Conservation (phyloP, 2,113 vertebrate genomes). For the Cinclus cinclus region DNA sequence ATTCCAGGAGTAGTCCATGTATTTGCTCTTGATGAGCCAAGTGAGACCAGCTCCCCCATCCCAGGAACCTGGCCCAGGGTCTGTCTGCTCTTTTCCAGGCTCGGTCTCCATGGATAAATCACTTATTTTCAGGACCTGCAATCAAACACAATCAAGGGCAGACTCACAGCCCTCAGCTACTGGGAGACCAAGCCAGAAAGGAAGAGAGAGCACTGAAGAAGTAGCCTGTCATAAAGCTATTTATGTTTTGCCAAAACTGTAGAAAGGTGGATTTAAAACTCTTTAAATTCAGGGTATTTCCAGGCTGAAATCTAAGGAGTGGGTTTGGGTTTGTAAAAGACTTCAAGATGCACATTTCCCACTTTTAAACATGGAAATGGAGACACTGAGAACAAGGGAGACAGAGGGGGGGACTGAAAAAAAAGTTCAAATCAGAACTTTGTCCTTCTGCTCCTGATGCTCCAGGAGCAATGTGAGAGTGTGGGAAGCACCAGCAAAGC, state of each 20-base stretch:
- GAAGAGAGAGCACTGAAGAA: not conserved
- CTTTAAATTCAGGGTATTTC: not conserved
- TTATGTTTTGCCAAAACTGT: not conserved
- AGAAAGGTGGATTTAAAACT: not conserved
- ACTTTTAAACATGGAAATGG: not conserved
- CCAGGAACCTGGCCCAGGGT: not conserved
- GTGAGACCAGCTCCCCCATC: not conserved
- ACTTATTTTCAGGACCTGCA: not conserved
- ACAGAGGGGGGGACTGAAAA: not conserved
- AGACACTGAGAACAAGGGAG: not conserved
- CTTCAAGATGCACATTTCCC: not conserved
- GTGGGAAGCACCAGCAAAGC: not conserved
- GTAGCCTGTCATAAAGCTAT: not conserved
- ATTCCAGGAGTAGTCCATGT: not conserved
- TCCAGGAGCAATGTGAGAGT: rapidly evolving
- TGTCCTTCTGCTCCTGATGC: not conserved
- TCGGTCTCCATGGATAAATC: not conserved
- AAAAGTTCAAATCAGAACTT: not conserved
- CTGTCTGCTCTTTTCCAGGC: not conserved
- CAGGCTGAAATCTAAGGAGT: not conserved
- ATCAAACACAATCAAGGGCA: not conserved
- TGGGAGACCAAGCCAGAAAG: not conserved
- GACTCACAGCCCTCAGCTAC: not conserved
- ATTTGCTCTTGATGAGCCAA: not conserved
- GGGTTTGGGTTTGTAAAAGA: not conserved